Conservation (phyloP, 1,140 invertebrate genomes). For the Calycopis cecrops region DNA sequence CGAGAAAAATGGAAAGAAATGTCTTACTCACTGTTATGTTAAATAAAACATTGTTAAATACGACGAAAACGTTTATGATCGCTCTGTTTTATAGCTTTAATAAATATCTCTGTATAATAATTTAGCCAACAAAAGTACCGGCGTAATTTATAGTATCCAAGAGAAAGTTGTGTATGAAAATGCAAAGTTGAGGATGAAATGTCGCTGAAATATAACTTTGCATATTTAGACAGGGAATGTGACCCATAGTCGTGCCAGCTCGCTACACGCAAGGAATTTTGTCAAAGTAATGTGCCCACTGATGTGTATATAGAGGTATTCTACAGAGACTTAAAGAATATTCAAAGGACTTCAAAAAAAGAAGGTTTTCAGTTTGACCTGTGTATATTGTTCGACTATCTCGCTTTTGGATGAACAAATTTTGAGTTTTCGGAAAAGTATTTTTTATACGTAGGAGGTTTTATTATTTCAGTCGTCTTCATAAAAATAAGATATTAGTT, state of each 20-base stretch:
- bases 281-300: conserved; percentile 47
- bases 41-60: no score
- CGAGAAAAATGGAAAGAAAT: no score
- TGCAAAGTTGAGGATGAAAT: conserved; percentile 40
- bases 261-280: conserved; percentile 48
- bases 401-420: no score
- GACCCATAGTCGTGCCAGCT: conserved; percentile 42
- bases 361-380: no score
- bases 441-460: no score
- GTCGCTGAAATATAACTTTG: conserved; percentile 56
- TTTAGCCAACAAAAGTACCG: conserved; percentile 8
- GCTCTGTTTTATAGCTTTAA: conserved; percentile 1
- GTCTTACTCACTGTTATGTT: no score
- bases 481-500: no score
- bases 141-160: conserved; percentile 26
- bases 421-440: no score
- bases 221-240: conserved; percentile 54
- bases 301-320: conserved; percentile 40
- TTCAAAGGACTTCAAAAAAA: no score
- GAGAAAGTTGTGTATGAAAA: conserved; percentile 28
- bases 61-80: not conserved
- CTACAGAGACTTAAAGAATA: conserved; percentile 19
- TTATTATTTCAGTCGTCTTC: no score
- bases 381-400: no score
- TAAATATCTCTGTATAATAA: conserved; percentile 11